These are phyloP conservation scores for Pangasianodon hypophthalmus DNA, from an alignment of 2,113 vertebrate genomes.

Conservation along the genomic window DNA sequence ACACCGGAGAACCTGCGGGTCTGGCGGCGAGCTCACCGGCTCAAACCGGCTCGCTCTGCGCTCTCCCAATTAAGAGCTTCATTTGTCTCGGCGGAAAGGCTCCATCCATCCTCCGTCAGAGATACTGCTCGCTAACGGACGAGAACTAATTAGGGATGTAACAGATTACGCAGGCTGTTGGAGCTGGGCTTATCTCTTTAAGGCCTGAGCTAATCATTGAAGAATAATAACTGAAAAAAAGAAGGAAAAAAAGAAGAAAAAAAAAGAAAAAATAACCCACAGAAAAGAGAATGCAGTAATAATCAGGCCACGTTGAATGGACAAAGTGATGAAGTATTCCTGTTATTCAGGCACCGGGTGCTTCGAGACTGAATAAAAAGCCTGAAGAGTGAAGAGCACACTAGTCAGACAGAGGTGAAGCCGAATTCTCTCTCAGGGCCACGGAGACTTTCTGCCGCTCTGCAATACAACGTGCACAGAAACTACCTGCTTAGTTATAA, in stretches of 20 bases:
- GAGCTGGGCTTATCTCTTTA: conserved; percentile 34
- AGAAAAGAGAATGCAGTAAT: neutral
- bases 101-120: conserved; percentile 22
- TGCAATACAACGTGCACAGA: neutral
- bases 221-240: conserved; percentile 1
- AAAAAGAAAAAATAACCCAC: neutral
- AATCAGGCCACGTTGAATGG: neutral
- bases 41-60: neutral
- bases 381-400: neutral
- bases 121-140: conserved; percentile 29
- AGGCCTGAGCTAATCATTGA: conserved; percentile 39
- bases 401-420: neutral
- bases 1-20: conserved; percentile 10
- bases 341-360: neutral
- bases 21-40: neutral
- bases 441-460: neutral
- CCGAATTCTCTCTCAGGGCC: neutral
- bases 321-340: neutral
- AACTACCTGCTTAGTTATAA: too few species aligned
- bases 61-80: conserved; percentile 18
- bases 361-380: neutral
- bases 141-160: conserved; percentile 48
- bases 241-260: neutral
- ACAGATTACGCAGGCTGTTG: conserved; percentile 40
- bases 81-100: conserved; percentile 13